Evolutionary conservation across 2,113 vertebrate species (phyloP).

Genomic region (Ascaphus truei): DNA sequence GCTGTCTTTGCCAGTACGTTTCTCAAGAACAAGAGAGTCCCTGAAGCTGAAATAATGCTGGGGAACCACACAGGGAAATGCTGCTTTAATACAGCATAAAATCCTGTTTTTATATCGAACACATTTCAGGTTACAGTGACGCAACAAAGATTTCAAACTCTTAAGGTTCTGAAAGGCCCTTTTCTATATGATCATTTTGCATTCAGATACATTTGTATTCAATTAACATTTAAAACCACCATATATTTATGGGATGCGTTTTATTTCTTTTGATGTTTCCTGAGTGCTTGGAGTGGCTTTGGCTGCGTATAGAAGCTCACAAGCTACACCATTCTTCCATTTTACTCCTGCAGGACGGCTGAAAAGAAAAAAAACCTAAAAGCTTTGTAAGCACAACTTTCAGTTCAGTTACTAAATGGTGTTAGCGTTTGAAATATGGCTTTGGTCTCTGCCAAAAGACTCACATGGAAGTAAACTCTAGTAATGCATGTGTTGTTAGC

Average conservation of each 20-base stretch:
- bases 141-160: too few relatives aligned
- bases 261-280: not conserved
- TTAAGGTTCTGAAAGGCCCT: too few relatives aligned
- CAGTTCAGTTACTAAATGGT: not conserved
- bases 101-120: too few relatives aligned
- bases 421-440: not conserved
- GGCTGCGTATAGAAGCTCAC: not conserved
- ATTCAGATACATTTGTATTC: not conserved
- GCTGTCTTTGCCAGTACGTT: too few relatives aligned
- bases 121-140: too few relatives aligned
- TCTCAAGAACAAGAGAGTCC: too few relatives aligned
- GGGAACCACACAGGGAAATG: too few relatives aligned
- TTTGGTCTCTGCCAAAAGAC: conserved; percentile 18
- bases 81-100: too few relatives aligned
- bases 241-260: not conserved
- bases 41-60: too few relatives aligned
- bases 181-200: too few relatives aligned
- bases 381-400: not conserved
- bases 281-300: conserved; percentile 7
- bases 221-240: not conserved
- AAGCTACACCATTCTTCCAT: not conserved
- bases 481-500: conserved; percentile 28
- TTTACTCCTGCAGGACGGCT: not conserved
- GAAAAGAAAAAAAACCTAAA: not conserved
- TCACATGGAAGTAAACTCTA: conserved; percentile 31